These are phyloP conservation scores for Lycocerus yunnanus DNA, from an alignment of 2,888 invertebrate genomes.

Conservation along the genomic window DNA sequence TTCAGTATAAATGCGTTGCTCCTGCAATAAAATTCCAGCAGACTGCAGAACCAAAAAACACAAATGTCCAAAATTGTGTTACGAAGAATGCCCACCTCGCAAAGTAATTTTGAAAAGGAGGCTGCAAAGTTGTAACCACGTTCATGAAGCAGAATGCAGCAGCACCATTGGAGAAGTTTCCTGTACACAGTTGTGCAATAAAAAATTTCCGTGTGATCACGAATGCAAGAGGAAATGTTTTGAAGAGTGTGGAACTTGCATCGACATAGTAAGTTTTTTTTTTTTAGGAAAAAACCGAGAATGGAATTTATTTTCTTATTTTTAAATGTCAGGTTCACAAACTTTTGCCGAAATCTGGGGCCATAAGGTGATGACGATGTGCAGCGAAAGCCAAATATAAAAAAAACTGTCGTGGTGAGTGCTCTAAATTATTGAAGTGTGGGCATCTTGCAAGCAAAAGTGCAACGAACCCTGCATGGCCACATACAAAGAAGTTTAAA, in stretches of 20 bases:
- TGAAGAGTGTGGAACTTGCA: slow-evolving; percentile 58
- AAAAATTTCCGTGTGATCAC: slow-evolving; percentile 58
- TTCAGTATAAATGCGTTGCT: neutral
- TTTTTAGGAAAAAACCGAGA: no score
- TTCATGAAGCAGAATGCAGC: neutral
- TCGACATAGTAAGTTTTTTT: slow-evolving; percentile 49
- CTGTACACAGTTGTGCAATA: slow-evolving; percentile 24
- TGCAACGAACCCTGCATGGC: no score
- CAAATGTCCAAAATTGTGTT: neutral
- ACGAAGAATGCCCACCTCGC: neutral
- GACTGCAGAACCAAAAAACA: slow-evolving; percentile 31
- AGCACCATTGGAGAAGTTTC: neutral
- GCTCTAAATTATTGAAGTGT: no score
- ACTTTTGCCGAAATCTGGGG: neutral
- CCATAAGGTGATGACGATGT: neutral
- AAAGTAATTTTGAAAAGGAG: neutral
- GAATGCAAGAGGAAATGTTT: slow-evolving; percentile 58
- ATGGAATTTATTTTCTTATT: no score
- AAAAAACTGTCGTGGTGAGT: no score
- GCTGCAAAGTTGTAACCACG: neutral
- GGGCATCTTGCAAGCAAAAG: no score
- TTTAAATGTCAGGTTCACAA: neutral
- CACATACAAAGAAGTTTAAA: no score
- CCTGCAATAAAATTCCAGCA: slow-evolving; percentile 42
- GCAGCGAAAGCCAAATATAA: neutral